Evolutionary conservation across 1,140 invertebrate species (phyloP).

Genomic region (Scaptodrosophila lebanonensis): DNA sequence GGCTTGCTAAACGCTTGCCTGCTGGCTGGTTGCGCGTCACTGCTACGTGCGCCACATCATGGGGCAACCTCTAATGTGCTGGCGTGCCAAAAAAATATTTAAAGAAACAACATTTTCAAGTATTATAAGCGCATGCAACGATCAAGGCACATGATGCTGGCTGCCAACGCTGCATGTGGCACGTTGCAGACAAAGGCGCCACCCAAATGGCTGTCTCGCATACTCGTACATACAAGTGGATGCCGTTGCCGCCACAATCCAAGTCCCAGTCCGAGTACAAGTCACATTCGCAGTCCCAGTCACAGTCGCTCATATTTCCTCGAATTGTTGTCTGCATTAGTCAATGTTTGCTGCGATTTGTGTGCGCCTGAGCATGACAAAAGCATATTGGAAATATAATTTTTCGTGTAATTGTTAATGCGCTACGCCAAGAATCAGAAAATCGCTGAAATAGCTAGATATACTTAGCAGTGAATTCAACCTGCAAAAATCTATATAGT

Average conservation of each 20-base stretch:
- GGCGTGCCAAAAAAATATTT: conserved; percentile 25
- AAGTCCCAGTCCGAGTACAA: conserved; percentile 7
- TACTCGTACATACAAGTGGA: conserved; percentile 24
- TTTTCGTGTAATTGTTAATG: conserved; percentile 63
- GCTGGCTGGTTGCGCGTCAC: conserved; percentile 19
- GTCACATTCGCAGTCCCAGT: conserved; percentile 3
- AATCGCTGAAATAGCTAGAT: too few relatives aligned
- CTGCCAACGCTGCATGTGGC: conserved; percentile 60
- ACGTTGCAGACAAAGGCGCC: conserved; percentile 67
- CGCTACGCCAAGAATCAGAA: conserved; percentile 35
- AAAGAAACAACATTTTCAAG: conserved; percentile 69
- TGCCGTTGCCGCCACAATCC: background rate
- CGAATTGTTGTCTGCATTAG: conserved; percentile 19
- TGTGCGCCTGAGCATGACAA: conserved; percentile 26
- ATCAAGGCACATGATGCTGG: conserved; percentile 27
- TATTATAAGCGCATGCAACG: conserved; percentile 60
- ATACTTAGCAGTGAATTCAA: too few relatives aligned
- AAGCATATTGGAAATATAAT: conserved; percentile 21
- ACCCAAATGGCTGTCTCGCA: conserved; percentile 54
- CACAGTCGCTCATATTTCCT: conserved; percentile 43
- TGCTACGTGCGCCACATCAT: conserved; percentile 1
- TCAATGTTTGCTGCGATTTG: conserved; percentile 8
- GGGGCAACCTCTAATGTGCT: too few relatives aligned
- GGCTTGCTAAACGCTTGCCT: conserved; percentile 42
- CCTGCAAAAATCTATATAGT: too few relatives aligned